Base-by-base conservation (phyloP, 2,113 vertebrate genomes). In the Ciconia boyciana region DNA sequence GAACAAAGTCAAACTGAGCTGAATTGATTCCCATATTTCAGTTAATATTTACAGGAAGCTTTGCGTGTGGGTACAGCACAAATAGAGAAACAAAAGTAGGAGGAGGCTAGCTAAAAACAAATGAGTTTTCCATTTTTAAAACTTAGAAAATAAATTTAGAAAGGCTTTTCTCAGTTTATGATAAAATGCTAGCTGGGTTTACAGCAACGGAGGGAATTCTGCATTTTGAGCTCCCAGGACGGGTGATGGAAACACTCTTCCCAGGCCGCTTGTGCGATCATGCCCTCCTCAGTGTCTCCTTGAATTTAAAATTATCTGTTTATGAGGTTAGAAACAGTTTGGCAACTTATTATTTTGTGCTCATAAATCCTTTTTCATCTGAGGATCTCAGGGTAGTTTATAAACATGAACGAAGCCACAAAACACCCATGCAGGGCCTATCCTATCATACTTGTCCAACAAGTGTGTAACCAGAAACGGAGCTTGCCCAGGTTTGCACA, bases 361-460 rank as follows among this genome's bases (percentile, higher is more conserved):
- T 95, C 19, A 6, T 48, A 79, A 89, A 68, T 36, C 65, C 65
- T 64, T 79, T 77, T 85, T 77, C 94, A 77, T 94, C 77, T 70
- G 78, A 79, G 66, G 94, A 77, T 78, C 91, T 94, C 49, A 0
- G 84, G n/a, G 93, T 34, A 25, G 78, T 95, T 95, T 93, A 94
- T 58, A 95, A 95, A 93, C 94, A 96, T 94, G 82, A 96, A 57
- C 0, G 54, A 83, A 96, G 93, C 92, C 96, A 83, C 90, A 85
- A 25, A 83, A 14, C 70, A 36, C 28, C 51, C 39, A 46, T 31
- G 93, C 64, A 57, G 92, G 70, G 78, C 93, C 93, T 16, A 22
- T 7, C 36, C 79, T 4, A 64, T 28, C 85, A 6, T 74, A 93
- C 94, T 34, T n/a, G 92, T 90, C 79, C 28, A 31, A 93, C 93